Conservation (phyloP, 2,113 vertebrate genomes). For the Dicaeum eximium region DNA sequence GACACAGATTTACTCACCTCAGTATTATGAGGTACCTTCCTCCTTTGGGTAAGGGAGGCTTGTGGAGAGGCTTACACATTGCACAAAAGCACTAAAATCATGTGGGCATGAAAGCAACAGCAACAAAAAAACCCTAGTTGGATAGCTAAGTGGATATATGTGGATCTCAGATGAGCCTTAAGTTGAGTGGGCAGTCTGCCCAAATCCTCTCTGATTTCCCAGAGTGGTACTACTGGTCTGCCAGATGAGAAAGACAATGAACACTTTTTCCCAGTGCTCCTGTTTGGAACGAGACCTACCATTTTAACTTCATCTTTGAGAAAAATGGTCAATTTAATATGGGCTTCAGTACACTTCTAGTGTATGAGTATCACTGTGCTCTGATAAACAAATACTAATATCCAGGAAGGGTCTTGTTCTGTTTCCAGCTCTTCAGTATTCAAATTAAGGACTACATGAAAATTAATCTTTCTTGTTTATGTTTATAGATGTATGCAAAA, state of each 20-base stretch:
- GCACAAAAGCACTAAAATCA: constrained; percentile 16
- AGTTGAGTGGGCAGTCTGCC: constrained; percentile 41
- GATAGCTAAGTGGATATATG: not conserved
- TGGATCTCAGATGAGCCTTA: constrained; percentile 41
- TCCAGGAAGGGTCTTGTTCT: not conserved
- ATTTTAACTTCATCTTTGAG: constrained; percentile 26
- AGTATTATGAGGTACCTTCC: not conserved
- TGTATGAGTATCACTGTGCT: not conserved
- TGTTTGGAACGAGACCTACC: not conserved
- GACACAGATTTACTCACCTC: not conserved
- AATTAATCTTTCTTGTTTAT: not conserved
- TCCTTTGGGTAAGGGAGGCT: not conserved
- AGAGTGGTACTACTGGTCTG: constrained; percentile 21
- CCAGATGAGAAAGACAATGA: constrained; percentile 41
- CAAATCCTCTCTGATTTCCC: constrained; percentile 53
- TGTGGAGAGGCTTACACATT: not conserved
- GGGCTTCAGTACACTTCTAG: not conserved
- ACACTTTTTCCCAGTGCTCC: not conserved
- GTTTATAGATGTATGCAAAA: not conserved
- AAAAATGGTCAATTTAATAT: constrained; percentile 8
- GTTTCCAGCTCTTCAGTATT: not conserved
- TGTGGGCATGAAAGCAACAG: not conserved
- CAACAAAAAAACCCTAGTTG: not conserved
- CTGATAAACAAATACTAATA: constrained; percentile 4
- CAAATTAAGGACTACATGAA: not conserved